These are phyloP conservation scores for Sminthurides bifidus DNA, from an alignment of 1,140 invertebrate genomes.

Conservation along the genomic window DNA sequence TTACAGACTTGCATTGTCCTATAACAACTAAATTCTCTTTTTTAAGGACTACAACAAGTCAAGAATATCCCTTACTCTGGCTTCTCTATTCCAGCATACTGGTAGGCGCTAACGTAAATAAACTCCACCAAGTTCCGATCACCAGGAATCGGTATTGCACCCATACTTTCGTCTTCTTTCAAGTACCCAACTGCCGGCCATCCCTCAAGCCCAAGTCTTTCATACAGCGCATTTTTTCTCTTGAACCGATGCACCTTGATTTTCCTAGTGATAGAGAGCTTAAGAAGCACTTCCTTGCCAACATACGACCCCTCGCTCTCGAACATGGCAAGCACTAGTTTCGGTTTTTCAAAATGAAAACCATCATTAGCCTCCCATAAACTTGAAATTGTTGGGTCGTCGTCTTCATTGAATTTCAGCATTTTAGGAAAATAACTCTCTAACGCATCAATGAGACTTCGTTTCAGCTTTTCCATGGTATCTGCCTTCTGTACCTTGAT, in stretches of 20 bases:
- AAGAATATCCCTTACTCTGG: neutral
- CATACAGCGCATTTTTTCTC: constrained; percentile 17
- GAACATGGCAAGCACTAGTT: constrained; percentile 10
- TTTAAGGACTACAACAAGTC: neutral
- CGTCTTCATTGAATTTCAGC: neutral
- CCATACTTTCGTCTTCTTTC: neutral
- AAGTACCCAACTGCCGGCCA: constrained; percentile 27
- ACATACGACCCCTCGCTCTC: constrained; percentile 15
- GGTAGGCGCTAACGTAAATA: no score
- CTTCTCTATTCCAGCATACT: neutral
- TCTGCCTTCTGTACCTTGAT: constrained; percentile 4
- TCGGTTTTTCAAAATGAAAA: neutral
- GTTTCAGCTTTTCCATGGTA: constrained; percentile 15
- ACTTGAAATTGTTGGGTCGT: neutral
- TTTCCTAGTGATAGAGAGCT: constrained; percentile 3
- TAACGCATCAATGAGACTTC: constrained; percentile 16
- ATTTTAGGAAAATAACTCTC: constrained; percentile 9
- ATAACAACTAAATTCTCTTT: neutral
- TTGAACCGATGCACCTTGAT: constrained; percentile 17
- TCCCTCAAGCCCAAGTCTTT: constrained; percentile 14
- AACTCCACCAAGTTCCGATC: constrained; percentile 9
- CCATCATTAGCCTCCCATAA: constrained; percentile 13
- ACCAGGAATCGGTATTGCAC: neutral
- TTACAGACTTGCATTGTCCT: no score
- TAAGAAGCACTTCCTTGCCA: constrained; percentile 20